Percentiles rank a stretch among this genome's conserved stretches.
Evolutionary conservation across 2,888 invertebrate genomes (phyloP).

Genomic region (Beris chalybata): DNA sequence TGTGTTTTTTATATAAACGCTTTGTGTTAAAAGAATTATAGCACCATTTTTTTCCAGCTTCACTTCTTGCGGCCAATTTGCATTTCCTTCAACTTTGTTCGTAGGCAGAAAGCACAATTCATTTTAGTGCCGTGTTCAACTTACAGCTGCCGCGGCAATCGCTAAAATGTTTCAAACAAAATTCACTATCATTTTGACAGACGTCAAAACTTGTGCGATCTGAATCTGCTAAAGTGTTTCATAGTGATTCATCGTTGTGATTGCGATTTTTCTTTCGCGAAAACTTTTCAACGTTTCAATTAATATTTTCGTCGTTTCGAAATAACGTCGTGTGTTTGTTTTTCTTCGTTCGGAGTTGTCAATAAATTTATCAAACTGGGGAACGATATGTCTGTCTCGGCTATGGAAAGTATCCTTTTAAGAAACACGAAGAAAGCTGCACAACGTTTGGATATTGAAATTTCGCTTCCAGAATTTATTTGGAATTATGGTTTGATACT

Average conservation of each 20-base stretch:
- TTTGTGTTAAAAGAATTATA: no score
- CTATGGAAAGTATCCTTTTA: conserved; percentile 89
- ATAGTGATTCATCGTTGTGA: conserved; percentile 33
- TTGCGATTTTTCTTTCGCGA: conserved; percentile 13
- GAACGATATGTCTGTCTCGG: conserved; percentile 84
- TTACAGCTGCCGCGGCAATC: no score
- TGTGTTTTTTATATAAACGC: no score
- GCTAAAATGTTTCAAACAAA: no score
- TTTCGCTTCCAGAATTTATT: conserved; percentile 1
- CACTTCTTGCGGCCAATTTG: no score
- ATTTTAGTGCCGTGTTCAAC: no score
- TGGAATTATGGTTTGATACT: not conserved
- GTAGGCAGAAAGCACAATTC: no score
- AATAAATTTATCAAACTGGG: conserved; percentile 66
- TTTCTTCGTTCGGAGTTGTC: conserved; percentile 16
- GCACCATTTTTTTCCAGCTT: no score
- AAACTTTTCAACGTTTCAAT: not conserved
- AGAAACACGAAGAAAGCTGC: conserved; percentile 16
- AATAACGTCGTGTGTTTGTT: not conserved
- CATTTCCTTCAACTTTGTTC: no score
- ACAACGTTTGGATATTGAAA: not conserved
- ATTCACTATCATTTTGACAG: no score
- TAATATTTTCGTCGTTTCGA: not conserved
- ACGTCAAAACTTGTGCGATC: not conserved
- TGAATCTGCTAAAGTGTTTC: not conserved